These are phyloP conservation scores for Sardina pilchardus DNA, from an alignment of 2,113 vertebrate species.

Conservation along the genomic window DNA sequence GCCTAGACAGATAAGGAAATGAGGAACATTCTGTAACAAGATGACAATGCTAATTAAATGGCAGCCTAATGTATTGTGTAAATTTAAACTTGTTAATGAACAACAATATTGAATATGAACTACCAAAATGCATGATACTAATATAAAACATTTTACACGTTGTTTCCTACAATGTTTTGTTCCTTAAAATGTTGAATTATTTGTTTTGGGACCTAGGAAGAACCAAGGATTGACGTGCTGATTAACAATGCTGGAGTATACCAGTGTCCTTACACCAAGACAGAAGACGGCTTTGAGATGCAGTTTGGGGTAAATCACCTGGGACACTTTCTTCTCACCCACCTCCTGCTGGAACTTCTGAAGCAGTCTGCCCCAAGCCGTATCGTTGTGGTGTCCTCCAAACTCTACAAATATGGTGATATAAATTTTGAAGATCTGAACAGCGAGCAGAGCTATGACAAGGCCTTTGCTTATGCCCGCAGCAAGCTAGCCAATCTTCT, in stretches of 20 bases:
- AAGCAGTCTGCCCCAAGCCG: constrained; percentile 86
- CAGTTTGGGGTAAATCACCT: constrained; percentile 90
- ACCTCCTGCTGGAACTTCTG: constrained; percentile 84
- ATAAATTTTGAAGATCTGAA: constrained; percentile 91
- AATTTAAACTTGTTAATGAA: no score
- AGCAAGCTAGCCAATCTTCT: constrained; percentile 90
- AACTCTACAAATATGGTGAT: constrained; percentile 87
- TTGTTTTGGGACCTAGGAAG: constrained; percentile 74
- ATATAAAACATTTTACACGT: no score
- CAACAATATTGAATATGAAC: no score
- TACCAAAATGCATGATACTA: no score
- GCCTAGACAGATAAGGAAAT: no score
- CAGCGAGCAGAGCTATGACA: constrained; percentile 83
- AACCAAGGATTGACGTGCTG: constrained; percentile 82
- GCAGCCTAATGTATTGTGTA: no score
- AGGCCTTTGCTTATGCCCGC: constrained; percentile 83
- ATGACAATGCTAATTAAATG: no score
- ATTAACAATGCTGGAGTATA: constrained; percentile 91
- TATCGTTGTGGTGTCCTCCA: constrained; percentile 86
- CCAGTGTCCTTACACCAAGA: constrained; percentile 85
- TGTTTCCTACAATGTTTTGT: no score
- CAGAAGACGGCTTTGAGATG: constrained; percentile 90
- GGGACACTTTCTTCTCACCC: constrained; percentile 88
- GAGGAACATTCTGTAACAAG: no score
- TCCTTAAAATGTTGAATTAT: background rate